Conservation (phyloP, 2,797 vertebrate genomes). For the Perodicticus potto region DNA sequence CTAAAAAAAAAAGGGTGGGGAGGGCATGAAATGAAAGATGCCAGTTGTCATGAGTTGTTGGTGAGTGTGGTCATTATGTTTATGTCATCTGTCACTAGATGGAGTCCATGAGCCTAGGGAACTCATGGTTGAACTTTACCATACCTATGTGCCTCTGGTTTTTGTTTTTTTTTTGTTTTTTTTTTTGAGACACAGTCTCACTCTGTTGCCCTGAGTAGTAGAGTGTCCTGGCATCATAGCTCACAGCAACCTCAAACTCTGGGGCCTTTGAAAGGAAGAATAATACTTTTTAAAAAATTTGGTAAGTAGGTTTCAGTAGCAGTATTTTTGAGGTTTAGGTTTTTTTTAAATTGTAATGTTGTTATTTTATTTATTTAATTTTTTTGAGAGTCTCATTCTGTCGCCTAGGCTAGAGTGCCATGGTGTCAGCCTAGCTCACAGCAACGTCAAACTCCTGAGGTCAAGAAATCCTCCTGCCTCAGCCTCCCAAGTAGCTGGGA, state of each 20-base stretch:
- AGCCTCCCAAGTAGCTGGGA: too few species aligned
- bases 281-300: neutral
- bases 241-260: too few species aligned
- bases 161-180: too few species aligned
- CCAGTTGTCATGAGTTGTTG: neutral
- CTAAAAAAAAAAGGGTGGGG: neutral
- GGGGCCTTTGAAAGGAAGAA: neutral
- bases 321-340: neutral
- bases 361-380: neutral
- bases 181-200: too few species aligned
- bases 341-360: neutral
- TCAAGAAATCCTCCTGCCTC: too few species aligned
- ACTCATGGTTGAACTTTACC: neutral
- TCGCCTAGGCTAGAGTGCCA: too few species aligned
- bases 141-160: neutral
- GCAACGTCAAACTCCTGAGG: too few species aligned
- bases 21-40: neutral
- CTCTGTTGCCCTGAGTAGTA: too few species aligned
- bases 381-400: too few species aligned
- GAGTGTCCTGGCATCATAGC: too few species aligned
- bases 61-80: neutral
- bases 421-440: too few species aligned
- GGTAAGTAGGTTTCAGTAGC: neutral
- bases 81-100: slow-evolving; percentile 71
- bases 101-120: slow-evolving; percentile 56